Evolutionary conservation across 2,888 invertebrate genomes (phyloP), one percentile per base, ranked within the genome.

Genomic region (Nematopogon swammerdamellus): DNA sequence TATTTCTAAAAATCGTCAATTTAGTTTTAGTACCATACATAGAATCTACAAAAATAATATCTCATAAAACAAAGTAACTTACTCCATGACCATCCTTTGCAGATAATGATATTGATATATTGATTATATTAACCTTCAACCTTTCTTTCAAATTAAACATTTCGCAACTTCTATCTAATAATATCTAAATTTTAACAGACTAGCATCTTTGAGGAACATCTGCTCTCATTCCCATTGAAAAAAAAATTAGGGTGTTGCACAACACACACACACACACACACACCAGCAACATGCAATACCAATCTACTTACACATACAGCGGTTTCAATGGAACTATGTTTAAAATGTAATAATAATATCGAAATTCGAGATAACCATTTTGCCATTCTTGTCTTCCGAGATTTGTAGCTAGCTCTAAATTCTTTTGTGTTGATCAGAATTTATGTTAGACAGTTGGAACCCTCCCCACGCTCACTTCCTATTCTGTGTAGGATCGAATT

Each of bases 381-480:
- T 76, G 76, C 72, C 67, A 74, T 77, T 79, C 76, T 76, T 76
- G 74, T 58, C 72, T 63, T 60, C 19, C 61, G 65, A 68, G 68
- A 67, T 73, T 74, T 77, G 74, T 76, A 74, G 72, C 68, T 73
- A 75, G 74, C 73, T 65, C 63, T 64, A 63, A 55, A 63, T 61
- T 63, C 75, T 71, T 76, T 79, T 77, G 74, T 79, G 72, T 71
- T 68, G 72, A 67, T 70, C 75, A 74, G 77, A 77, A 79, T 77
- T 77, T 79, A 79, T 77, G 76, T 77, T 68, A 68, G 70, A 75
- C 67, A 76, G 75, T 76, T 67, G 63, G 61, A 65, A 64, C 72
- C 68, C 73, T 70, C 75, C 72, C 75, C 73, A 71, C 74, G 70
- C 11, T 46, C 68, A 66, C 68, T 71, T 73, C 72, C 71, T 71